Base-by-base conservation (phyloP, 1,140 invertebrate species). In the Magallana angulata region DNA sequence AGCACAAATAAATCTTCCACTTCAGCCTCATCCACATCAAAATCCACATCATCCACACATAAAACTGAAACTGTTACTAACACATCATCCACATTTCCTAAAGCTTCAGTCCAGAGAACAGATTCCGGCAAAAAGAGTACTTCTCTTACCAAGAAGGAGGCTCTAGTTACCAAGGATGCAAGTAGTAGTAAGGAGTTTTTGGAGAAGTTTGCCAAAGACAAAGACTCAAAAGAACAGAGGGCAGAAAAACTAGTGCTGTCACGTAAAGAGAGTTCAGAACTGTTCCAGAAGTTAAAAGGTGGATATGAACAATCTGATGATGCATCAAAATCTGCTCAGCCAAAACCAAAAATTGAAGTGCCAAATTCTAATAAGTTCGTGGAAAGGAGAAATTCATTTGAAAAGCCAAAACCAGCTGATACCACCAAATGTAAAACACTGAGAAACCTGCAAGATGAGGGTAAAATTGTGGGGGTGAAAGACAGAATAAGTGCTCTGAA, bases 51-150 rank as follows among this genome's bases (percentile, higher is more conserved):
- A 76, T 30, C 68, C 30, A 18, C 68, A 36, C 68, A 76, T 12
- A 76, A 76, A 76, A 76, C 68, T 36, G 68, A 76, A 18, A 76
- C 68, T 76, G 68, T 76, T 76, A 76, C 68, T 12, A 76, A 76
- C 30, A 76, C 68, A 11, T 76, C 68, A 30, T 76, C 68, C 68
- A 76, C 68, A 36, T 76, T 30, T 76, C 12, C 68, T 24, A 76
- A 76, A 76, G 24, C 68, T 11, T 30, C 8, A 30, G 68, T 76
- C 8, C 12, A 18, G 9, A 76, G 68, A 76, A 76, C 68, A 30
- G 24, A 30, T 76, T 76, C 68, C 0, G 68, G 68, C 24, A 76
- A 12, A 76, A 30, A 76, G 68, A 76, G 68, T 76, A 30, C 24
- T 24, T 36, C 24, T 4, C 24, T 30, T 24, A 8, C 24, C 1